phyloP scores from a whole-genome alignment of 2,113 vertebrate genomes.

The Gasterosteus nipponicus region DNA sequence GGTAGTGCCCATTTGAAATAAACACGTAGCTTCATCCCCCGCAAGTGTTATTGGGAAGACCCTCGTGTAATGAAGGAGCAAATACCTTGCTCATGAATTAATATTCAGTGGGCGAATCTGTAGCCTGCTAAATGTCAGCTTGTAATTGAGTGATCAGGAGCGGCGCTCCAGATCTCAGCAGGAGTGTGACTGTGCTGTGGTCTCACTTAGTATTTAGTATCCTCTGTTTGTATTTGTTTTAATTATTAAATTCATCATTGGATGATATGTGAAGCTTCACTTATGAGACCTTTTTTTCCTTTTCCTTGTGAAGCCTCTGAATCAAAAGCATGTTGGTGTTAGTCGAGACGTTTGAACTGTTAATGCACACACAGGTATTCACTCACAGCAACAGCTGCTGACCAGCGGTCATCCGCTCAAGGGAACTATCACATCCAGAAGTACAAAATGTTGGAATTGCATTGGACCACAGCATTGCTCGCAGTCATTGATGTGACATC shows the following conservation, averaged over 20 bases:
- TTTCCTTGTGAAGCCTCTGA: constrained; percentile 11
- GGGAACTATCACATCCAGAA: constrained; percentile 23
- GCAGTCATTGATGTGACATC: constrained; percentile 25
- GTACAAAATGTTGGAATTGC: constrained; percentile 27
- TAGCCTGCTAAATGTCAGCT: constrained; percentile 41
- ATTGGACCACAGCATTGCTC: constrained; percentile 14
- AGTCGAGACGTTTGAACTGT: background rate
- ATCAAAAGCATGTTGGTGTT: background rate
- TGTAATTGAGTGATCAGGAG: constrained; percentile 14
- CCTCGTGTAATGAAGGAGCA: background rate
- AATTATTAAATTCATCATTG: background rate
- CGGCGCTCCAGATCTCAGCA: constrained; percentile 23
- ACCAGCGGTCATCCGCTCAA: constrained; percentile 1
- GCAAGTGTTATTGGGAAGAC: background rate
- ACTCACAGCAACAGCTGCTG: background rate
- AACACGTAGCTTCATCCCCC: background rate
- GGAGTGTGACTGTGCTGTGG: background rate
- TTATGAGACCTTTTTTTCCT: background rate
- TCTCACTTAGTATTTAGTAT: constrained; percentile 7
- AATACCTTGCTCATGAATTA: background rate
- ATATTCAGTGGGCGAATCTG: constrained; percentile 15
- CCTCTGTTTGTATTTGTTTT: constrained; percentile 14
- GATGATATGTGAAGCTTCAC: constrained; percentile 1
- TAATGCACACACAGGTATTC: background rate
- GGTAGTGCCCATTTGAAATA: background rate